Base-by-base conservation (phyloP, 2,888 invertebrate genomes). In the Melanostoma scalare region DNA sequence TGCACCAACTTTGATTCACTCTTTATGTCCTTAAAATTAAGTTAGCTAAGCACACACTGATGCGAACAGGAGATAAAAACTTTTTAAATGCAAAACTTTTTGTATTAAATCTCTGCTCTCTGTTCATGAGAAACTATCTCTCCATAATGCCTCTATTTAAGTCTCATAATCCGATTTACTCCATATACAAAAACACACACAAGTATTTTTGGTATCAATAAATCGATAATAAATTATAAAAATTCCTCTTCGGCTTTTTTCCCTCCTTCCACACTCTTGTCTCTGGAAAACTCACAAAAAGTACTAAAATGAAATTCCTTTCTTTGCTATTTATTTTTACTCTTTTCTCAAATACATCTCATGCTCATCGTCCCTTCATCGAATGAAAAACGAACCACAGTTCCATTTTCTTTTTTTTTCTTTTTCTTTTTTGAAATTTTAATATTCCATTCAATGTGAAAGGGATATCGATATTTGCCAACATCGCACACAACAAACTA, bases 171-270 rank as follows among this genome's bases (percentile, higher is more conserved):
- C 20, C 20, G 20, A 20, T 20, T 20, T 20, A 20, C 20, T 6
- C 4, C 8, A 33, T 60, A 10, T 44, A 44, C 10, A 9, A 35
- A 33, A 31, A 40, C 9, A 3, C 3, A 48, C 20, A 52, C 4
- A 35, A 56, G 30, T 52, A 44, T 63, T 58, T 65, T 4, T 65
- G 20, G 20, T 53, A 72, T 72, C 72, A 65, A 71, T 65, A 20
- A 78, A 73, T 73, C 78, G 65, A 78, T 72, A 60, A 53, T 78
- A 78, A 60, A 78, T 72, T 72, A 60, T 67, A 46, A 52, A 67
- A 72, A 78, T 53, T 67, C 40, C 53, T 53, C 53, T 78, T 58
- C 67, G 60, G 56, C 46, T 72, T 60, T n/a, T 52, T 52, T 35
- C 44, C 44, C 6, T 42, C 20, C 20, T 20, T 20, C 20, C 20